Percentiles rank a stretch among this genome's conserved stretches.
phyloP scores from a whole-genome alignment of 2,113 vertebrate species.

The Saimiri boliviensis region DNA sequence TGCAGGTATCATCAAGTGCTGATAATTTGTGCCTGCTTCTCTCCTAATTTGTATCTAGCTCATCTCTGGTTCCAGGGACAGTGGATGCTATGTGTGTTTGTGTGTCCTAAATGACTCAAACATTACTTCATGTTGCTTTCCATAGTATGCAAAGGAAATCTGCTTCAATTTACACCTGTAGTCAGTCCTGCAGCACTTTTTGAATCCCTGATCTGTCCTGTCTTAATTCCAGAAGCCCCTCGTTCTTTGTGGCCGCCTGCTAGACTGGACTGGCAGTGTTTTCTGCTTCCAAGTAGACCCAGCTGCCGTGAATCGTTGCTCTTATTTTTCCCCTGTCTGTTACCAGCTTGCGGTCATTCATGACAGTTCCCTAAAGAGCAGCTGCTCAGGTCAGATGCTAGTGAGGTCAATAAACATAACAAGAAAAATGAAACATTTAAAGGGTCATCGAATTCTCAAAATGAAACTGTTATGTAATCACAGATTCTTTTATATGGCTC shows the following conservation, averaged over 20 bases:
- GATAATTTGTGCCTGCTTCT: not conserved
- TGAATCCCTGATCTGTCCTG: not conserved
- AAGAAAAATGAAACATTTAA: constrained; percentile 54
- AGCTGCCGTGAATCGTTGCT: not conserved
- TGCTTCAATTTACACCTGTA: not conserved
- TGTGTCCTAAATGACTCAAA: not conserved
- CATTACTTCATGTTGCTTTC: not conserved
- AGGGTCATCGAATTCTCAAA: constrained; percentile 48
- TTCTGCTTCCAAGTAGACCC: not conserved
- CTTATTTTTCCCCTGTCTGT: not conserved
- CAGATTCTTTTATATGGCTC: constrained; percentile 9
- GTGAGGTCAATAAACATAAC: constrained; percentile 33
- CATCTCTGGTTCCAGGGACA: not conserved
- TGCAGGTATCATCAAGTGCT: not conserved
- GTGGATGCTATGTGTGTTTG: not conserved
- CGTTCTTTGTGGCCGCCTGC: not conserved
- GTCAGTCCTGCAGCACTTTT: not conserved
- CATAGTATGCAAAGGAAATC: not conserved
- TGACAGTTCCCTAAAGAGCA: constrained; percentile 4
- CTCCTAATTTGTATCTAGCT: not conserved
- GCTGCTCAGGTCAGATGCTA: constrained; percentile 33
- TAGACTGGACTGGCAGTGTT: not conserved
- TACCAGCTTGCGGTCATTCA: not conserved
- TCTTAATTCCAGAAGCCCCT: not conserved
- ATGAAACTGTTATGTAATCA: constrained; percentile 44